These are phyloP conservation scores for Tribolium freemani DNA, from an alignment of 2,888 invertebrate genomes.

Conservation along the genomic window DNA sequence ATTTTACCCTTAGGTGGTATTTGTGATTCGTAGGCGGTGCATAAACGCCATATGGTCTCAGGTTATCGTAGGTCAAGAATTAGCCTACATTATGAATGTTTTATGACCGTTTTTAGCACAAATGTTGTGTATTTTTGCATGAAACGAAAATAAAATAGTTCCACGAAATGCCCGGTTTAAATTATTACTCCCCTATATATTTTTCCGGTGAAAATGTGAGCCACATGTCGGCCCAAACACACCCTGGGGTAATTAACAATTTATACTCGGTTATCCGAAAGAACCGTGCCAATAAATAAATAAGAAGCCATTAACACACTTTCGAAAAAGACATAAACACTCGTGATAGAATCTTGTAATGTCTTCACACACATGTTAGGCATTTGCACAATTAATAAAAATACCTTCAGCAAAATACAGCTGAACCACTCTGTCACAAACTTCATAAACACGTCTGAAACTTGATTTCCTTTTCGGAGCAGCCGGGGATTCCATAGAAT, in stretches of 20 bases:
- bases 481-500: slow-evolving; percentile 36
- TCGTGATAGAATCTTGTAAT: not conserved
- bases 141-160: slow-evolving; percentile 16
- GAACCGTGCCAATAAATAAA: slow-evolving; percentile 20
- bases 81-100: slow-evolving; percentile 38
- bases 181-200: not conserved
- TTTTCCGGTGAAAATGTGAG: slow-evolving; percentile 2
- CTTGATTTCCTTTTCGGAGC: slow-evolving; percentile 54
- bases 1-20: slow-evolving; percentile 31
- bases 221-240: slow-evolving; percentile 1
- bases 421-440: slow-evolving; percentile 54
- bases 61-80: slow-evolving; percentile 43
- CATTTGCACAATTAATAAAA: not conserved
- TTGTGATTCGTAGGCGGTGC: slow-evolving; percentile 34
- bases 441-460: slow-evolving; percentile 55
- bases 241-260: slow-evolving; percentile 15
- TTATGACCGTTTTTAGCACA: slow-evolving; percentile 11
- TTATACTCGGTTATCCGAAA: slow-evolving; percentile 22
- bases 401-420: slow-evolving; percentile 56
- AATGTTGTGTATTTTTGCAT: slow-evolving; percentile 1
- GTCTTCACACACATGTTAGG: not conserved
- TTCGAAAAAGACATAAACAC: slow-evolving; percentile 12
- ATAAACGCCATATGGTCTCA: slow-evolving; percentile 45
- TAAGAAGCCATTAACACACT: slow-evolving; percentile 27
- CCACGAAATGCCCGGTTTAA: not conserved